phyloP scores from a whole-genome alignment of 2,797 vertebrate species.

The Urophycis tenuis region DNA sequence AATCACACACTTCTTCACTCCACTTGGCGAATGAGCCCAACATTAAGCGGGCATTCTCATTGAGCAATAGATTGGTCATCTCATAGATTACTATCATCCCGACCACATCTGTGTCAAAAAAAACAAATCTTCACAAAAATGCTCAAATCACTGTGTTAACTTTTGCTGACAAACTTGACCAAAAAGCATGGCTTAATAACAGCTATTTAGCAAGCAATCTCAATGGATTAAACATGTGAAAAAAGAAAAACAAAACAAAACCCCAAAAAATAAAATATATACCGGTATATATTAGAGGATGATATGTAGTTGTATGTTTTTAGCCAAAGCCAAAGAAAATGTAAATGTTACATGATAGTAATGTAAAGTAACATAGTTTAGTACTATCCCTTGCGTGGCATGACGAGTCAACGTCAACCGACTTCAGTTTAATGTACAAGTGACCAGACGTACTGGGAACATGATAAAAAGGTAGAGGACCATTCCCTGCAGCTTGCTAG shows the following conservation, averaged over 20 bases:
- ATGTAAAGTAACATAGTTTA: neutral
- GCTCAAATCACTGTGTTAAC: neutral
- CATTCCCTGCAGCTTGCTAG: constrained; percentile 38
- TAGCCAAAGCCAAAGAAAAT: neutral
- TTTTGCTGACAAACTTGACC: neutral
- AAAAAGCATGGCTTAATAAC: neutral
- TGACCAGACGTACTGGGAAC: neutral
- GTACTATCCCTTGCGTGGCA: neutral
- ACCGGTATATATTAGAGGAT: neutral
- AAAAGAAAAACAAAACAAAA: neutral
- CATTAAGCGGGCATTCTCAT: neutral
- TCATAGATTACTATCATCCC: neutral
- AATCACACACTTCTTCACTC: constrained; percentile 16
- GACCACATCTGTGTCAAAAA: neutral
- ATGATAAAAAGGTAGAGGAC: constrained; percentile 43
- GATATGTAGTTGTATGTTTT: neutral
- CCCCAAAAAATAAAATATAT: too few relatives aligned
- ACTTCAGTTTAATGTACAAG: neutral
- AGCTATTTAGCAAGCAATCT: neutral
- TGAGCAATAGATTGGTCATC: neutral
- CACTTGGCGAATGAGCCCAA: constrained; percentile 21
- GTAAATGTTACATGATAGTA: neutral
- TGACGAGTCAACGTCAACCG: neutral
- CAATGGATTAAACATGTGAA: neutral
- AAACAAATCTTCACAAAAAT: neutral